These are phyloP conservation scores for Damaliscus lunatus DNA, from an alignment of 2,113 vertebrate genomes.

Conservation along the genomic window DNA sequence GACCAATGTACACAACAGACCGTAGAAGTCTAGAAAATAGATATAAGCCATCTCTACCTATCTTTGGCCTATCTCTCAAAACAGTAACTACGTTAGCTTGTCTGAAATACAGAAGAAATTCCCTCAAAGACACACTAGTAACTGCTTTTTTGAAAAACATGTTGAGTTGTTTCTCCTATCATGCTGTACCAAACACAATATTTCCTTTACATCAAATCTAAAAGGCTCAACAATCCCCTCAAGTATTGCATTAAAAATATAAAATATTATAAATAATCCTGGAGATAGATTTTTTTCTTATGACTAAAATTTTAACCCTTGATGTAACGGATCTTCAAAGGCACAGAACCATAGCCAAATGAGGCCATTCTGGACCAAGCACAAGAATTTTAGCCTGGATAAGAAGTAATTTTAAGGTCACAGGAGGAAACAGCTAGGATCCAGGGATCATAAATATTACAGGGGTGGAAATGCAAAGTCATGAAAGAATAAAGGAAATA, in stretches of 20 bases:
- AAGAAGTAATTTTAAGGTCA: conserved; percentile 63
- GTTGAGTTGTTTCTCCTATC: neutral
- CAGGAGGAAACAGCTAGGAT: conserved; percentile 66
- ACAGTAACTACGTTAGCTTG: neutral
- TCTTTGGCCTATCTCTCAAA: neutral
- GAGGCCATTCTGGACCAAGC: conserved; percentile 62
- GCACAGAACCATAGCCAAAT: conserved; percentile 10
- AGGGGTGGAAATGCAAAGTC: conserved; percentile 62
- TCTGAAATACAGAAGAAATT: neutral
- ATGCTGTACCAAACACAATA: neutral
- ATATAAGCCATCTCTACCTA: neutral
- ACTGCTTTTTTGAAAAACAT: neutral
- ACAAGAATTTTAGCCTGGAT: conserved; percentile 60
- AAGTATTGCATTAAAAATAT: neutral
- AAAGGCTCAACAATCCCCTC: neutral
- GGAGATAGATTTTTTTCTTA: neutral
- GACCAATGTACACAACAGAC: neutral
- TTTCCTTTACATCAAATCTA: neutral
- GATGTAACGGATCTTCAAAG: conserved; percentile 25
- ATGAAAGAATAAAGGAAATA: conserved; percentile 64
- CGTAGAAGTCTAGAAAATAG: neutral
- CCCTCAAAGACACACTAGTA: neutral
- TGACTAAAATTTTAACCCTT: conserved; percentile 4
- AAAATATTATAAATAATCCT: neutral
- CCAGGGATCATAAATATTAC: conserved; percentile 54